Conservation (phyloP, 2,797 vertebrate genomes). For the Parambassis ranga region DNA sequence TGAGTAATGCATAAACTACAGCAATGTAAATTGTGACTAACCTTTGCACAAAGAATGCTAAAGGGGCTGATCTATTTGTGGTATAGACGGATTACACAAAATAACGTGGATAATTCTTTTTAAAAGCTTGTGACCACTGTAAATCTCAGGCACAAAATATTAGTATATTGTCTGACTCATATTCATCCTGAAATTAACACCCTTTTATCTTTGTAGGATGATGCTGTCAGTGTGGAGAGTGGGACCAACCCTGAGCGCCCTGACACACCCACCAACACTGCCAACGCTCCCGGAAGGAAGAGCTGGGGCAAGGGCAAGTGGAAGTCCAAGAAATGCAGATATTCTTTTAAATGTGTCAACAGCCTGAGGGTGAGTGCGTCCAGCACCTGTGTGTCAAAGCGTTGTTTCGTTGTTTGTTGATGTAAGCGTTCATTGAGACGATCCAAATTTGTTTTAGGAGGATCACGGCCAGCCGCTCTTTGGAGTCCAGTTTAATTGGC, state of each 20-base stretch:
- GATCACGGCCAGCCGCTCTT: constrained; percentile 97
- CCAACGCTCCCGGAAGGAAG: constrained; percentile 93
- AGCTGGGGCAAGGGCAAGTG: constrained; percentile 99
- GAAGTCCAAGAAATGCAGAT: constrained; percentile 99
- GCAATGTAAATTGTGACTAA: no score
- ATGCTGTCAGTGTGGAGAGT: constrained; percentile 94
- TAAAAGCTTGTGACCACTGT: no score
- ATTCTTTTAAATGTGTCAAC: constrained; percentile 98
- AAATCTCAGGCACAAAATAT: no score
- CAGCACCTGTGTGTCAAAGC: background rate
- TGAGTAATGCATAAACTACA: no score
- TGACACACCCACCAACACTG: constrained; percentile 96
- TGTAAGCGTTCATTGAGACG: background rate
- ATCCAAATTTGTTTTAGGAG: constrained; percentile 73
- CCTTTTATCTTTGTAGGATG: constrained; percentile 81
- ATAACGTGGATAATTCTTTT: no score
- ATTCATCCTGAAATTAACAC: background rate
- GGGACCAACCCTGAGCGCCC: constrained; percentile 94
- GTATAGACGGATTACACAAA: no score
- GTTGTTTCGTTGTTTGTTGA: background rate
- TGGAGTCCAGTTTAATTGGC: constrained; percentile 99
- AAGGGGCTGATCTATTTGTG: no score
- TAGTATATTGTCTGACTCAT: no score
- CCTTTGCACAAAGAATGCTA: no score
- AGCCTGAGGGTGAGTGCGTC: constrained; percentile 88